phyloP scores from a whole-genome alignment of 1,140 invertebrate genomes.

The Charaxes varanes region DNA sequence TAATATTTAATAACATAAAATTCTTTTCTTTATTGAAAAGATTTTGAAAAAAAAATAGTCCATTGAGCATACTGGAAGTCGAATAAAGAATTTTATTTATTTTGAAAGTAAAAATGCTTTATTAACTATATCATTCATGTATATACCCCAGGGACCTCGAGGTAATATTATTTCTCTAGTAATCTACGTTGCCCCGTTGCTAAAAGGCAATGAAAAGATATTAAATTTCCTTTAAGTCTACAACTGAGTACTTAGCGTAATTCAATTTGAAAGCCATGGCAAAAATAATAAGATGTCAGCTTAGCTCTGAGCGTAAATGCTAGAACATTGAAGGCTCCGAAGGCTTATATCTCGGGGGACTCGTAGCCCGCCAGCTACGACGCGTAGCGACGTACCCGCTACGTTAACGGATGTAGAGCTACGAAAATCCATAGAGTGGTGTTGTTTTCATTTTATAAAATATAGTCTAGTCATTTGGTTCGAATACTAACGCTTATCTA shows the following conservation, averaged over 20 bases:
- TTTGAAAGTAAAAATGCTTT: too few relatives aligned
- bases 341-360: slow-evolving; percentile 54
- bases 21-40: too few relatives aligned
- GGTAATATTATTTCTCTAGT: slow-evolving; percentile 8
- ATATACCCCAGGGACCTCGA: not conserved
- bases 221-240: slow-evolving; percentile 16
- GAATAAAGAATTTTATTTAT: too few relatives aligned
- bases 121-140: not conserved
- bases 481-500: too few relatives aligned
- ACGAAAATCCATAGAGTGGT: slow-evolving; percentile 26
- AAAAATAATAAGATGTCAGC: slow-evolving; percentile 58
- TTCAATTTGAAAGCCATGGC: slow-evolving; percentile 42
- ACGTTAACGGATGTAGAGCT: slow-evolving; percentile 50
- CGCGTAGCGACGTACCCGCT: slow-evolving; percentile 49
- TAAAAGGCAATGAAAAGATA: slow-evolving; percentile 20
- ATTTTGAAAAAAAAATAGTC: too few relatives aligned
- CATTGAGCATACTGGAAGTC: too few relatives aligned
- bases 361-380: slow-evolving; percentile 54
- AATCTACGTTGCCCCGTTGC: slow-evolving; percentile 3
- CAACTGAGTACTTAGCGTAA: slow-evolving; percentile 28
- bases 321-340: slow-evolving; percentile 52
- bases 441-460: not conserved
- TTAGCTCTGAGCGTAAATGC: slow-evolving; percentile 51
- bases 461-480: too few relatives aligned
- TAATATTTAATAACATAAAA: too few relatives aligned